Evolutionary conservation across 2,797 vertebrate genomes (phyloP), one percentile per base, ranked within the genome.

Genomic region (Avahi laniger): DNA sequence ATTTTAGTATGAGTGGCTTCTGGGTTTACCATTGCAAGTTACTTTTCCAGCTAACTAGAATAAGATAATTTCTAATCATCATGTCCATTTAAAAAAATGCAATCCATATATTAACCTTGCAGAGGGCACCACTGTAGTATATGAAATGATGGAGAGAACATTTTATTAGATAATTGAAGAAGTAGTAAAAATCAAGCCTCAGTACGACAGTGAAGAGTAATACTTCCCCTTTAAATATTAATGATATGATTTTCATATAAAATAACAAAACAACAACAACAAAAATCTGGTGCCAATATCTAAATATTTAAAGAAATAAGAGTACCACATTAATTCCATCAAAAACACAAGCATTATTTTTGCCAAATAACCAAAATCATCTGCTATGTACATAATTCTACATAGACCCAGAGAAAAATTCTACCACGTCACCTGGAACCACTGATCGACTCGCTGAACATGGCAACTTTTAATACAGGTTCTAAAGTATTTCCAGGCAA

Each of bases 301-400:
- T 38, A 81, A 91, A 75, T 48, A 46, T 18, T 52, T 30, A 76
- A 92, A 94, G 26, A 96, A 87, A 46, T 35, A 61, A 91, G 28
- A 95, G 33, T 15, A 79, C 14, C 67, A 82, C 28, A 72, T 78
- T 59, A 96, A 96, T 96, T 84, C 22, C 20, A 52, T 59, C 7
- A 46, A 93, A 92, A 83, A 7, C 10, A 78, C 82, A 85, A 86
- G 3, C 35, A 94, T 84, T 65, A n/a, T n/a, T 91, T 87, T 46
- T 24, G 41, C 8, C 26, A 91, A 84, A 72, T 72, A 73, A 48
- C 18, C 35, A 75, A 96, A 95, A 72, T 79, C 7, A 79, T 87
- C 46, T 75, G 30, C 1, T 63, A 11, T 82, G n/a, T 22, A 50
- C 10, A 59, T 57, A 80, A 63, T 4, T 73, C 14, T 72, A n/a